A percentile compares a stretch with the other conserved stretches of the same genome.
phyloP scores from a whole-genome alignment of 2,797 vertebrate species.

The Agapornis canus region DNA sequence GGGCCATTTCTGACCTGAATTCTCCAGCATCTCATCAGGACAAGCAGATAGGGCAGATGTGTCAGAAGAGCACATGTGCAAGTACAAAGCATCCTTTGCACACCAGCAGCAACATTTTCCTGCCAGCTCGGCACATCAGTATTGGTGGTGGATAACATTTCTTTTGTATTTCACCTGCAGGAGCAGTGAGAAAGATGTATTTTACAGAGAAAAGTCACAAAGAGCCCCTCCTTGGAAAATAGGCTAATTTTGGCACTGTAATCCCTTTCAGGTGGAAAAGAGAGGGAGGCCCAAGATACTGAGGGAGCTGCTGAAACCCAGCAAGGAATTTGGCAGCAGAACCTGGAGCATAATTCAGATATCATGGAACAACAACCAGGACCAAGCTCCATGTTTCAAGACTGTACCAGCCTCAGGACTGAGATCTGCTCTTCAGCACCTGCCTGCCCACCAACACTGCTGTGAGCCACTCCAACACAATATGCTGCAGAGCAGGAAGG shows the following conservation, averaged over 20 bases:
- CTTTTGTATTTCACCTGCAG: slow-evolving; percentile 13
- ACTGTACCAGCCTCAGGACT: neutral
- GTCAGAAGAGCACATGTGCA: neutral
- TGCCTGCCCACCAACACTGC: neutral
- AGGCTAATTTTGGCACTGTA: neutral
- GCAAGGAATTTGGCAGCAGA: neutral
- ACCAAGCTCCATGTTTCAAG: neutral
- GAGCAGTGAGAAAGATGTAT: neutral
- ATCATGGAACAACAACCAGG: neutral
- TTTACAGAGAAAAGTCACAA: neutral
- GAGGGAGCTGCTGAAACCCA: neutral
- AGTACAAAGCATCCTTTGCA: neutral
- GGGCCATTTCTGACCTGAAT: neutral
- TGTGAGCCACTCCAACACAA: rapidly evolving
- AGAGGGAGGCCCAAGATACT: neutral
- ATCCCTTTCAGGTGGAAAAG: neutral
- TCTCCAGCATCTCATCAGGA: neutral
- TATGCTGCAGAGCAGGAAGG: neutral
- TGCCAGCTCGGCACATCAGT: neutral
- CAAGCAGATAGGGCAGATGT: neutral
- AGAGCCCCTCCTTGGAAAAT: neutral
- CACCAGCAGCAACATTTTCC: neutral
- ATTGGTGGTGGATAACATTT: neutral
- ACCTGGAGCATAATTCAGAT: neutral
- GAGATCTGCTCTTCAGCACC: neutral